Evolutionary conservation across 35 echinoderm and acorn worm species (phyloP).

Genomic region (Stichopus chloronotus): DNA sequence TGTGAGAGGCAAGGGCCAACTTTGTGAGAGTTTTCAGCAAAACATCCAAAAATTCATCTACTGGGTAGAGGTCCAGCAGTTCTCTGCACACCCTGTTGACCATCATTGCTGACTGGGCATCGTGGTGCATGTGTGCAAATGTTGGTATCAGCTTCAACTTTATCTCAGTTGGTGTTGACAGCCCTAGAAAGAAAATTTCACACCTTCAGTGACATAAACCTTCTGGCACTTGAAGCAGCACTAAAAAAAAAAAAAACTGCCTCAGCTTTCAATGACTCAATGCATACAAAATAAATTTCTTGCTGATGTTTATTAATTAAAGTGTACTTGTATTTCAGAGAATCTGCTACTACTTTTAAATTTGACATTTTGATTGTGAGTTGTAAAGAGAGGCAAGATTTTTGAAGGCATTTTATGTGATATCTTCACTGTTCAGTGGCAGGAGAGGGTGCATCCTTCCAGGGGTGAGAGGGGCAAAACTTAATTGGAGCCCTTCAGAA

Average conservation of each 20-base stretch:
- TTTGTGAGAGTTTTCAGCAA: conserved; percentile 81
- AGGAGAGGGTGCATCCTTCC: too few species aligned
- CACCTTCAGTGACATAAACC: neutral
- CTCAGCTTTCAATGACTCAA: neutral
- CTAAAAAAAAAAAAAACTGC: too few species aligned
- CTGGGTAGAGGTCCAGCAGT: conserved; percentile 87
- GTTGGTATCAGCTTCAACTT: conserved; percentile 96
- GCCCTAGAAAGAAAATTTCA: conserved; percentile 52
- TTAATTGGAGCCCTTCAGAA: too few species aligned
- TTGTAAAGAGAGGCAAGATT: too few species aligned
- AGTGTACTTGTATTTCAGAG: neutral
- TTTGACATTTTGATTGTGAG: too few species aligned
- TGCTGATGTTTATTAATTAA: neutral
- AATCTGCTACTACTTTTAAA: too few species aligned
- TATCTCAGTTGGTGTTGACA: conserved; percentile 90
- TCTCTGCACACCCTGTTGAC: conserved; percentile 76
- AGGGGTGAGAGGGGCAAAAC: too few species aligned
- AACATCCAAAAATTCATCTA: conserved; percentile 76
- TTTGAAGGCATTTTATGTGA: too few species aligned
- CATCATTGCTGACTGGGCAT: conserved; percentile 71
- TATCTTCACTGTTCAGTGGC: too few species aligned
- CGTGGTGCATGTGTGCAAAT: conserved; percentile 97
- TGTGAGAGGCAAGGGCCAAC: conserved; percentile 78
- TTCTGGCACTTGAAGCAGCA: too few species aligned
- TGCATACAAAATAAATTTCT: neutral